Conservation (phyloP, 2,113 vertebrate species). For the Caretta caretta region DNA sequence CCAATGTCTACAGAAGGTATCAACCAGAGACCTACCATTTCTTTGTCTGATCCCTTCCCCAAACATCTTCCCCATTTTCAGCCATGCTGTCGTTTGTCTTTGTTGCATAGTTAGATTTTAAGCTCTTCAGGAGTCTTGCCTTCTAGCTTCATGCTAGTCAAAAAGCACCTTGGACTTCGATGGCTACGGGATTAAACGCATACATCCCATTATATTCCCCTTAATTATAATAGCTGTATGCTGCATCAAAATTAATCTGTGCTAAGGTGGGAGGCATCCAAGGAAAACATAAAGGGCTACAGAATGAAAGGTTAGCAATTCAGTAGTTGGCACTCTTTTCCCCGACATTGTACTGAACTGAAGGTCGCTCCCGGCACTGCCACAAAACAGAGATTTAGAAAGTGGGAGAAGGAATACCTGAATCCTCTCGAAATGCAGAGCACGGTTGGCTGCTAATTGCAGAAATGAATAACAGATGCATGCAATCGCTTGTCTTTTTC, state of each 20-base stretch:
- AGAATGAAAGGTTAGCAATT: background rate
- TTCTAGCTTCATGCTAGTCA: background rate
- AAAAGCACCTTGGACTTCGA: background rate
- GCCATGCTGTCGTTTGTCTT: background rate
- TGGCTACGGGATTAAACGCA: background rate
- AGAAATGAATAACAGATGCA: conserved; percentile 56
- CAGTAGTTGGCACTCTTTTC: background rate
- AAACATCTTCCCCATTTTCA: background rate
- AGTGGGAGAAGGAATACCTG: background rate
- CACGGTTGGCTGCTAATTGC: conserved; percentile 34
- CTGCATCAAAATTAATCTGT: background rate
- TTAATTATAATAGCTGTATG: background rate
- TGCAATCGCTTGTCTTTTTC: conserved; percentile 1
- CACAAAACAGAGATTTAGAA: background rate
- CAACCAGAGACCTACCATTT: background rate
- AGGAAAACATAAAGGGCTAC: background rate
- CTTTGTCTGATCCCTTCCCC: background rate
- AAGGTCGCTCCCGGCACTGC: background rate
- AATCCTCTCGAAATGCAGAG: conserved; percentile 41
- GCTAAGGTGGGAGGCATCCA: background rate
- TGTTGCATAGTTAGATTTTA: background rate
- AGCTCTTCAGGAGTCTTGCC: background rate
- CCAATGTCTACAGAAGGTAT: background rate
- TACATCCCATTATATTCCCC: background rate
- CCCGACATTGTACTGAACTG: background rate